These are phyloP conservation scores for Balanococcus diminutus DNA, from an alignment of 2,888 invertebrate species.

Conservation along the genomic window DNA sequence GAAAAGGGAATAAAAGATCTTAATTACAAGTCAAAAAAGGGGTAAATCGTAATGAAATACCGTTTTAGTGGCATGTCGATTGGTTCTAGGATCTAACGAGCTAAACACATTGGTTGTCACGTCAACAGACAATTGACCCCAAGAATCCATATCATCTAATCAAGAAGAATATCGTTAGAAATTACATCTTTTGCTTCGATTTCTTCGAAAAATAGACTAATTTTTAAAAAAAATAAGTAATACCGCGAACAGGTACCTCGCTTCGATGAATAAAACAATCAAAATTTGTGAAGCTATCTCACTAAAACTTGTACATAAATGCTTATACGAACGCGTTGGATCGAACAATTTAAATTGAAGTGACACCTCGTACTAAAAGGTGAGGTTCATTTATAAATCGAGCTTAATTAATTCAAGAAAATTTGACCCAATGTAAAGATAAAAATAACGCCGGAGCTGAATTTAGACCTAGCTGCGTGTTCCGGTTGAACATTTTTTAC, in stretches of 20 bases:
- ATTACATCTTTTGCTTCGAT: neutral
- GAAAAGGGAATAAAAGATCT: neutral
- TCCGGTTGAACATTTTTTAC: neutral
- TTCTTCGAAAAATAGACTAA: neutral
- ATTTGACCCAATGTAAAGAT: constrained; percentile 22
- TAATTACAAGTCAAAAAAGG: neutral
- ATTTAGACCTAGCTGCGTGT: constrained; percentile 9
- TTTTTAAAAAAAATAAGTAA: neutral
- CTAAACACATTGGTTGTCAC: constrained; percentile 63
- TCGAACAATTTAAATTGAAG: neutral
- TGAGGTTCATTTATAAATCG: neutral
- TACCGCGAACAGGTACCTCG: neutral
- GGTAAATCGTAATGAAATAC: constrained; percentile 58
- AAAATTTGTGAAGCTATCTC: neutral
- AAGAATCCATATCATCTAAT: constrained; percentile 69
- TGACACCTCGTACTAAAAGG: neutral
- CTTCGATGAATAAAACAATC: neutral
- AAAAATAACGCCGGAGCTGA: constrained; percentile 46
- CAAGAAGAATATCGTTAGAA: neutral
- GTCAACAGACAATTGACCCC: constrained; percentile 73
- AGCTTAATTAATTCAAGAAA: constrained; percentile 41
- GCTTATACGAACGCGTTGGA: too few species aligned
- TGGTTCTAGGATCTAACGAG: constrained; percentile 72
- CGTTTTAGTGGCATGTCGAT: constrained; percentile 61
- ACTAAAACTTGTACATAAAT: neutral